Conservation (phyloP, 1,140 invertebrate species). For the Lethocerus indicus region DNA sequence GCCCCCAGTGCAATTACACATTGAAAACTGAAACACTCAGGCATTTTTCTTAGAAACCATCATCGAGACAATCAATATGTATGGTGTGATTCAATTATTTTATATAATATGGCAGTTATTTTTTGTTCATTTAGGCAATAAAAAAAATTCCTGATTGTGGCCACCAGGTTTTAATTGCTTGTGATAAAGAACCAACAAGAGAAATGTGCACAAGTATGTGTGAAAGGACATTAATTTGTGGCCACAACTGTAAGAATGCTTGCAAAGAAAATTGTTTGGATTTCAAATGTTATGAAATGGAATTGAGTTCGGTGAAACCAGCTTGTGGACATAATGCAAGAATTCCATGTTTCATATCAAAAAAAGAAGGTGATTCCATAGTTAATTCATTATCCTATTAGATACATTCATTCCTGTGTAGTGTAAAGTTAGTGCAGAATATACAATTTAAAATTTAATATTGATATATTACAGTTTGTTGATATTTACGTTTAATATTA, state of each 20-base stretch:
- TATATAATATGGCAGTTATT: too few relatives aligned
- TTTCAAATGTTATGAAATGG: slow-evolving; percentile 4
- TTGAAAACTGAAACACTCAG: too few relatives aligned
- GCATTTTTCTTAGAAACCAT: too few relatives aligned
- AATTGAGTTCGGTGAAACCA: neutral
- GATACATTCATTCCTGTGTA: too few relatives aligned
- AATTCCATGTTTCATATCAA: slow-evolving; percentile 5
- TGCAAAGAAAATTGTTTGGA: slow-evolving; percentile 8
- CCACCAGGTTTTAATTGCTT: slow-evolving; percentile 13
- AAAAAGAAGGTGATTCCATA: too few relatives aligned
- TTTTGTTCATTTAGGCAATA: slow-evolving; percentile 28
- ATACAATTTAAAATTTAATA: too few relatives aligned
- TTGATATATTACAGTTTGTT: too few relatives aligned
- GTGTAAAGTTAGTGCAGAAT: too few relatives aligned
- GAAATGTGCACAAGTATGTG: slow-evolving; percentile 6
- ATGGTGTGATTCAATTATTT: too few relatives aligned
- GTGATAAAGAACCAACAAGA: slow-evolving; percentile 4
- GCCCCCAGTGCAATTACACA: too few relatives aligned
- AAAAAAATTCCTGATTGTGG: slow-evolving; percentile 24
- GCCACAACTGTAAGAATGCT: slow-evolving; percentile 9
- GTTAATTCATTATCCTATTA: too few relatives aligned
- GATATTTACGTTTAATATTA: slow-evolving; percentile 1
- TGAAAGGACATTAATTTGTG: slow-evolving; percentile 7
- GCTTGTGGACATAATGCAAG: slow-evolving; percentile 12
- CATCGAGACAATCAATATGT: too few relatives aligned